Conservation (phyloP, 64 coral and sea anemone genomes). For the Montipora cactus region DNA sequence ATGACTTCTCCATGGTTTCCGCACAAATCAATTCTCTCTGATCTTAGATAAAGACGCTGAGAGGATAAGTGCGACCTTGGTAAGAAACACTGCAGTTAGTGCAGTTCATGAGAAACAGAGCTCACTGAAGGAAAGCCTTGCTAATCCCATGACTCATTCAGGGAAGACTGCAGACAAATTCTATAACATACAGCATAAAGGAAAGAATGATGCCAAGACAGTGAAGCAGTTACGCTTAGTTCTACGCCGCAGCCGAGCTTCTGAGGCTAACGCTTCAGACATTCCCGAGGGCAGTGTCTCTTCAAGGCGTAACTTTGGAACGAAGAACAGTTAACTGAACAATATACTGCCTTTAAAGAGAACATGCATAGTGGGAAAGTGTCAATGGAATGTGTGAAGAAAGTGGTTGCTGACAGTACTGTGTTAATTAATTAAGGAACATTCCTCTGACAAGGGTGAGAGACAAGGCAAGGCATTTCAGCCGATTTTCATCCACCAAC, state of each 20-base stretch:
- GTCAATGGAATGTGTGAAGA: not conserved
- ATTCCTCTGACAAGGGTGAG: slow-evolving; percentile 4
- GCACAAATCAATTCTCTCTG: slow-evolving; percentile 53
- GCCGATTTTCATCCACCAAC: not conserved
- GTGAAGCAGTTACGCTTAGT: not conserved
- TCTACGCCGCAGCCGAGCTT: not conserved
- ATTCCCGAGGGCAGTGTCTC: slow-evolving; percentile 1
- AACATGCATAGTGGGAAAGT: not conserved
- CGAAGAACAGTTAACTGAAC: slow-evolving; percentile 31
- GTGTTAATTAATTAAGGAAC: not conserved
- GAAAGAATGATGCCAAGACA: slow-evolving; percentile 53
- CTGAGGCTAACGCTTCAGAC: not conserved
- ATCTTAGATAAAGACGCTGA: slow-evolving; percentile 32
- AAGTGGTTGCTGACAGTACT: slow-evolving; percentile 21
- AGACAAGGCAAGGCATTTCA: slow-evolving; percentile 31
- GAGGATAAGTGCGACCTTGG: slow-evolving; percentile 16
- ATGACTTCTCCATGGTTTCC: slow-evolving; percentile 53
- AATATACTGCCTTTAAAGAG: too few relatives aligned
- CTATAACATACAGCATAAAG: slow-evolving; percentile 27
- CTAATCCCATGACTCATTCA: slow-evolving; percentile 61
- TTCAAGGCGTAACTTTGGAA: slow-evolving; percentile 10
- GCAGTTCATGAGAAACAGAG: slow-evolving; percentile 21
- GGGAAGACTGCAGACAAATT: slow-evolving; percentile 59
- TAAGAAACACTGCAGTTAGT: not conserved
- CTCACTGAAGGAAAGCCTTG: slow-evolving; percentile 56